phyloP scores from a whole-genome alignment of 1,140 invertebrate species.

The Drosophila sproati region DNA sequence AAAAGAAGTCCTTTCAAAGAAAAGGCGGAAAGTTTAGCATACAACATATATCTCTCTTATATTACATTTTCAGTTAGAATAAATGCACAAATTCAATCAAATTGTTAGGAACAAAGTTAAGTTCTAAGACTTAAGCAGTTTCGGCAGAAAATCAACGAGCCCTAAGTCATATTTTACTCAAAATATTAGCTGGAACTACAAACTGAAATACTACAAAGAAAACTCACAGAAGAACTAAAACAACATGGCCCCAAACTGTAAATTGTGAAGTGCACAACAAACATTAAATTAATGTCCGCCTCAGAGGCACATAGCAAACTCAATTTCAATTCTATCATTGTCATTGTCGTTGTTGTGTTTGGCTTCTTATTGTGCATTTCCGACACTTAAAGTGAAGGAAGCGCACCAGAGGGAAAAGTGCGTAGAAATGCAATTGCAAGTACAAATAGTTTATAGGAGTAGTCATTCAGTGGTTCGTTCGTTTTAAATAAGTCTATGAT shows the following conservation, averaged over 20 bases:
- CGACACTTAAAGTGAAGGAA: conserved; percentile 3
- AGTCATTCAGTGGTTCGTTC: neutral
- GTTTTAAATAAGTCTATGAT: conserved; percentile 22
- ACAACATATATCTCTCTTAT: neutral
- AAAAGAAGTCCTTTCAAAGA: neutral
- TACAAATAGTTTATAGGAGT: neutral
- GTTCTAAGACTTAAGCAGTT: too few relatives aligned
- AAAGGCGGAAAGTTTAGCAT: neutral
- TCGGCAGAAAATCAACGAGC: too few relatives aligned
- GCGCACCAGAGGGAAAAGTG: neutral
- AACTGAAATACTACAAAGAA: neutral
- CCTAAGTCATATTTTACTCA: too few relatives aligned
- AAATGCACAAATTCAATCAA: too few relatives aligned
- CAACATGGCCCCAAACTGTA: neutral
- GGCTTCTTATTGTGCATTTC: conserved; percentile 22
- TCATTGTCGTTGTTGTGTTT: neutral
- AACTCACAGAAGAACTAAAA: neutral
- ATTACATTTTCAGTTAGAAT: too few relatives aligned
- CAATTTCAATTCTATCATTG: conserved; percentile 3
- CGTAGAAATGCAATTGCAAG: neutral
- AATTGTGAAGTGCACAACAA: conserved; percentile 2
- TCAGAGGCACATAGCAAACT: conserved; percentile 11
- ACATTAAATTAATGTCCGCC: conserved; percentile 33
- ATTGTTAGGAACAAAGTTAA: too few relatives aligned
- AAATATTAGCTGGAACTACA: neutral